phyloP scores from a whole-genome alignment of 2,888 invertebrate species.

The Dione juno region DNA sequence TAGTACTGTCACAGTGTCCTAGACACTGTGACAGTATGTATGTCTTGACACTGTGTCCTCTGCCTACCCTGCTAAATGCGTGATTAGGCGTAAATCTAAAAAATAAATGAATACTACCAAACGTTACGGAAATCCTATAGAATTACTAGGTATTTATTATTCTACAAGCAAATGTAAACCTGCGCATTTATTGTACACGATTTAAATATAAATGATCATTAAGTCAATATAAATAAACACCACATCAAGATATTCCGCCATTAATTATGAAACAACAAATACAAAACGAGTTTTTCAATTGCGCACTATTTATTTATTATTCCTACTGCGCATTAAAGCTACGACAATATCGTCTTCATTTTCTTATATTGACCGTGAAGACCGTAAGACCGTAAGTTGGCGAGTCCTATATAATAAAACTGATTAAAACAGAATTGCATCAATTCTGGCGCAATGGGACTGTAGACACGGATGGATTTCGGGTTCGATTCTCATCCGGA shows the following conservation, averaged over 20 bases:
- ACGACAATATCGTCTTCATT: not conserved
- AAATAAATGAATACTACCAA: not conserved
- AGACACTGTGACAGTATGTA: too few species aligned
- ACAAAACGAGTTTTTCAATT: not conserved
- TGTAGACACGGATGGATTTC: too few species aligned
- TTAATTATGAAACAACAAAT: conserved; percentile 3
- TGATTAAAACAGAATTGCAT: too few species aligned
- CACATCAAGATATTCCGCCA: not conserved
- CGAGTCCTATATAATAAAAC: not conserved
- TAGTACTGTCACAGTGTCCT: too few species aligned
- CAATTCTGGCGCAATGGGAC: too few species aligned
- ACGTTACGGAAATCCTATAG: not conserved
- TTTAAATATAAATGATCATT: not conserved
- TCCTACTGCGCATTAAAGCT: not conserved
- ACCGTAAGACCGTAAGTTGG: not conserved
- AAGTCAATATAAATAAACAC: not conserved
- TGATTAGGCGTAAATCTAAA: not conserved
- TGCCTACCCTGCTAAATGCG: too few species aligned
- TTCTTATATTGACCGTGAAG: conserved; percentile 4
- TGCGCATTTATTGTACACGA: not conserved
- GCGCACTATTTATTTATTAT: conserved; percentile 8
- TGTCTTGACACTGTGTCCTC: too few species aligned
- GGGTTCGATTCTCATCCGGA: too few species aligned
- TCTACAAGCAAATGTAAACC: not conserved
- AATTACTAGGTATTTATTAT: not conserved